These are phyloP conservation scores for Xylocampa areola DNA, from an alignment of 2,888 invertebrate species.

Conservation along the genomic window DNA sequence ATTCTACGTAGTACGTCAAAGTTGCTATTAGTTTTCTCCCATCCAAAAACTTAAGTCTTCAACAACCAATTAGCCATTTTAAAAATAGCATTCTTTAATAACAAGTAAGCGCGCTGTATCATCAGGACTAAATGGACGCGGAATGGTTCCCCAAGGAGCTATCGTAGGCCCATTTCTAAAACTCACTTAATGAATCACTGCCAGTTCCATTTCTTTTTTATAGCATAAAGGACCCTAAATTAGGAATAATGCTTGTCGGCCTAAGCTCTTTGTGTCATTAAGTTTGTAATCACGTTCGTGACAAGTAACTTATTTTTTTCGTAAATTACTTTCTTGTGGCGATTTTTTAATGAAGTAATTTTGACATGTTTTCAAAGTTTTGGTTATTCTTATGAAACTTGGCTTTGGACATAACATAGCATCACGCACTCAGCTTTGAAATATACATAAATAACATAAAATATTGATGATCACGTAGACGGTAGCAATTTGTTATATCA, in stretches of 20 bases:
- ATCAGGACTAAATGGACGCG: slow-evolving; percentile 52
- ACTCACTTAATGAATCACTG: slow-evolving; percentile 58
- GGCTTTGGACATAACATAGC: no score
- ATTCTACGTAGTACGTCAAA: neutral
- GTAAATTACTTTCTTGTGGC: slow-evolving; percentile 1
- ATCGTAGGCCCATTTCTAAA: slow-evolving; percentile 51
- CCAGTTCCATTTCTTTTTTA: slow-evolving; percentile 46
- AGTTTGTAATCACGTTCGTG: slow-evolving; percentile 33
- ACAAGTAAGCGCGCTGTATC: slow-evolving; percentile 43
- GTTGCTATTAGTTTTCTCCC: neutral
- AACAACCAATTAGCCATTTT: slow-evolving; percentile 45
- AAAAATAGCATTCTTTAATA: slow-evolving; percentile 42
- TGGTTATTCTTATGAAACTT: no score
- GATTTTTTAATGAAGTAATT: slow-evolving; percentile 13
- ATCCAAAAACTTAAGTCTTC: neutral
- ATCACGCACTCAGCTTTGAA: no score
- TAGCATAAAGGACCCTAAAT: slow-evolving; percentile 37
- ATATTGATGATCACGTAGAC: no score
- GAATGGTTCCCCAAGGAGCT: slow-evolving; percentile 51
- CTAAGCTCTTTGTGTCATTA: slow-evolving; percentile 40
- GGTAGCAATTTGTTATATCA: no score
- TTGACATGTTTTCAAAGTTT: neutral
- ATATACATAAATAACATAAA: no score
- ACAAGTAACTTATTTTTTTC: slow-evolving; percentile 20
- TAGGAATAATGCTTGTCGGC: slow-evolving; percentile 36